Evolutionary conservation across 2,797 vertebrate genomes (phyloP), one percentile per base, ranked within the genome.

Genomic region (Petrocephalus schoutedeni): DNA sequence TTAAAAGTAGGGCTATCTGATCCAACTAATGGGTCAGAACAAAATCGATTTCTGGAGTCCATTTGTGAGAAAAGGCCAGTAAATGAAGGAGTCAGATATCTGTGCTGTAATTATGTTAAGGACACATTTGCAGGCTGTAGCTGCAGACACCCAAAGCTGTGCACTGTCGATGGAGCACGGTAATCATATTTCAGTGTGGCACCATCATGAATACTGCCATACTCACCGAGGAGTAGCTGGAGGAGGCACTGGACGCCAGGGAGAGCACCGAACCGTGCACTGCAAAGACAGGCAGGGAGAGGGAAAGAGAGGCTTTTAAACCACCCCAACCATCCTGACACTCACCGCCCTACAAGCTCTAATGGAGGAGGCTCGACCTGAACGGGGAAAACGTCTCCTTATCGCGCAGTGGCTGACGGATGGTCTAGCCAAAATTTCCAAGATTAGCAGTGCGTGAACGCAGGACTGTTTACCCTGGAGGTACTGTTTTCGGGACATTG

Each of bases 171-270:
- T 6, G 7, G 87, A 49, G 56, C 19, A 19, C 16, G 45, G 56
- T 32, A 53, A 64, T 64, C 77, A 84, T 54, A 41, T 23, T 41
- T 23, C 16, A 9, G 10, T n/a, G 54, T 36, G 16, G 54, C 86
- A 58, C 56, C 19, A 9, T 8, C 9, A 36, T 54, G 64, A 71
- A 71, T 36, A 5, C 28, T 16, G 64, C 45, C 10, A 90, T 90
- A 96, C 98, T 98, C 96, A 99, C 98, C 90, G 98, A 98, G 88
- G 98, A 99, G 94, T 98, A 98, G 57, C 91, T 97, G 51, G 98
- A 99, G 0, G 98, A 99, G 0, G 97, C 97, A 1, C 97, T 98
- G 89, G 98, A 99, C n/a, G 97, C 97, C 95, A 99, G 92, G 54
- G 98, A 99, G 90, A 99, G 96, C 21, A 98, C 97, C 0, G 98